phyloP scores from a whole-genome alignment of 2,797 vertebrate species.

The Kryptolebias ocellatus region DNA sequence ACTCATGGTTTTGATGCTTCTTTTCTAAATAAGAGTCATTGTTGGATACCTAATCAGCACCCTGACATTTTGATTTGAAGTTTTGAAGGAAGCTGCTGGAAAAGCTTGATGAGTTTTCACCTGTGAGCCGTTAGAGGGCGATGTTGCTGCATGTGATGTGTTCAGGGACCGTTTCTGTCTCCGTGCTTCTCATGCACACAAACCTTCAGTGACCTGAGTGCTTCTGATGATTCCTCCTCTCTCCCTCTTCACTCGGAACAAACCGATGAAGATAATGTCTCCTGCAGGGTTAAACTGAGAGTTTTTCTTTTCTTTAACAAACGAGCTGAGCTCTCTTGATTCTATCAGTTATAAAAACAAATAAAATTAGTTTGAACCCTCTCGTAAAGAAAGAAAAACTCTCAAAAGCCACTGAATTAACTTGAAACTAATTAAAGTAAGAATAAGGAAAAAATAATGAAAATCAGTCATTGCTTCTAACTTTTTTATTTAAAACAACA shows the following conservation, averaged over 20 bases:
- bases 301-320: background rate
- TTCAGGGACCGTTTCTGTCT: background rate
- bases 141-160: conserved; percentile 44
- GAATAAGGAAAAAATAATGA: too few relatives aligned
- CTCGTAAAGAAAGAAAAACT: too few relatives aligned
- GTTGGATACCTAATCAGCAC: too few relatives aligned
- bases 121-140: conserved; percentile 59
- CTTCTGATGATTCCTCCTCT: conserved; percentile 21
- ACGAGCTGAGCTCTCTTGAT: background rate
- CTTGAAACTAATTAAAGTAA: too few relatives aligned
- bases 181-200: conserved; percentile 4
- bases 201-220: background rate
- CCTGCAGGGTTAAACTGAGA: background rate
- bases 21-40: too few relatives aligned
- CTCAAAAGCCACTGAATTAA: too few relatives aligned
- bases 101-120: conserved; percentile 1
- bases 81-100: background rate
- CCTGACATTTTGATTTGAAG: too few relatives aligned
- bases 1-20: too few relatives aligned
- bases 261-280: conserved; percentile 16
- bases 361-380: too few relatives aligned
- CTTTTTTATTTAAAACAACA: too few relatives aligned
- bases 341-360: background rate
- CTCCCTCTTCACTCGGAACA: background rate
- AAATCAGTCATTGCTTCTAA: too few relatives aligned